These are phyloP conservation scores for Aspidapion aeneum DNA, from an alignment of 2,888 invertebrate species.

Conservation along the genomic window DNA sequence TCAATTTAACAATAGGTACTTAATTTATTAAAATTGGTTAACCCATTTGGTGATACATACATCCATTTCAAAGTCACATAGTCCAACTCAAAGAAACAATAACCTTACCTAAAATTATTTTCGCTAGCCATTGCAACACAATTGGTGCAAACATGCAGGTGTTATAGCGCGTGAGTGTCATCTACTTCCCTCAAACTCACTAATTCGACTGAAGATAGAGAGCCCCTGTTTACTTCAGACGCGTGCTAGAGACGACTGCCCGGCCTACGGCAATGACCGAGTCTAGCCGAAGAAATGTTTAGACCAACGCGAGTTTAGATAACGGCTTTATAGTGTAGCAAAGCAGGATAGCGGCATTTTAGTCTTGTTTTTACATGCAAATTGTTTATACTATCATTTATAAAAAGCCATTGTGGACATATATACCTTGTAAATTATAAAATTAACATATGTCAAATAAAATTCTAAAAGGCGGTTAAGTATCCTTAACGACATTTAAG, in stretches of 20 bases:
- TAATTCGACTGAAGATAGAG: not conserved
- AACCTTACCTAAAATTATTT: not conserved
- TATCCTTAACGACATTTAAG: constrained; percentile 6
- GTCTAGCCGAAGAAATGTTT: not conserved
- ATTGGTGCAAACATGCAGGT: constrained; percentile 1
- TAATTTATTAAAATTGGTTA: not conserved
- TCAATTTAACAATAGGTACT: not conserved
- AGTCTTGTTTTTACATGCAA: not conserved
- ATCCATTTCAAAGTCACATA: no score
- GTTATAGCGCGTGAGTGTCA: not conserved
- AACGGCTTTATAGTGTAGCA: constrained; percentile 1
- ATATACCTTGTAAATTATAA: not conserved
- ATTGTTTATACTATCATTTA: not conserved
- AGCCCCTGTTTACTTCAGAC: not conserved
- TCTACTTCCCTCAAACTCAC: not conserved
- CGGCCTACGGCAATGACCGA: not conserved
- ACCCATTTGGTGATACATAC: no score
- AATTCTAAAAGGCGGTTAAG: not conserved
- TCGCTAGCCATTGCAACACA: not conserved
- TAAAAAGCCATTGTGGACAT: not conserved
- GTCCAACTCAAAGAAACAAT: no score
- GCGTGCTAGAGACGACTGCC: not conserved
- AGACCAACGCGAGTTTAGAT: not conserved
- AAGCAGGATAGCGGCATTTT: constrained; percentile 2
- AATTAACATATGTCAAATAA: constrained; percentile 1